phyloP scores from a whole-genome alignment of 2,888 invertebrate species.

The Parnassius orleans region DNA sequence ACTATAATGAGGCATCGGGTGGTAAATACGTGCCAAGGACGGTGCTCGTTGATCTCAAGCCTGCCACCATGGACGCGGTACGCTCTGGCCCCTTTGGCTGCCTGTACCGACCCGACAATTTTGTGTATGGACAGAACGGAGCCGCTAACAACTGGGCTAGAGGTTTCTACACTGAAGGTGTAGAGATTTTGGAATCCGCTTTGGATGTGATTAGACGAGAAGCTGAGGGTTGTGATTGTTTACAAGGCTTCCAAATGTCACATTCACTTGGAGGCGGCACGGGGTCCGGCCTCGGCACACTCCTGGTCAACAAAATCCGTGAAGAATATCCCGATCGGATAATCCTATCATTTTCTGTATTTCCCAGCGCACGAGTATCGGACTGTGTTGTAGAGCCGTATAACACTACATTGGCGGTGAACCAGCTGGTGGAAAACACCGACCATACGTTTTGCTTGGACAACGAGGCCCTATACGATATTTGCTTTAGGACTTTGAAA shows the following conservation, averaged over 20 bases:
- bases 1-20: conserved; percentile 86
- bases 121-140: conserved; percentile 85
- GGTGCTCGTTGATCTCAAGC: conserved; percentile 66
- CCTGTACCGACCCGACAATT: conserved; percentile 93
- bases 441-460: conserved; percentile 86
- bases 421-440: conserved; percentile 90
- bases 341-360: conserved; percentile 89
- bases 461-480: conserved; percentile 87
- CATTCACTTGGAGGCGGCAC: conserved; percentile 84
- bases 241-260: conserved; percentile 91
- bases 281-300: conserved; percentile 79
- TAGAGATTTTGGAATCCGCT: conserved; percentile 90
- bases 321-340: conserved; percentile 95
- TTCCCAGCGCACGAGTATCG: conserved; percentile 92
- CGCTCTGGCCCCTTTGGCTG: conserved; percentile 92
- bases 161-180: conserved; percentile 97
- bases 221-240: conserved; percentile 94
- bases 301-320: conserved; percentile 91
- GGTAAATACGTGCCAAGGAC: conserved; percentile 74
- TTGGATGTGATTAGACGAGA: conserved; percentile 91
- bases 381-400: conserved; percentile 84
- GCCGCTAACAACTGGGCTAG: conserved; percentile 77
- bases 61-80: conserved; percentile 89
- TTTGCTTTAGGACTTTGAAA: conserved; percentile 89
- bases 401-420: conserved; percentile 91